These are phyloP conservation scores for Lepidocyrtinus sp. DNA, from an alignment of 2,888 invertebrate genomes.

Conservation along the genomic window DNA sequence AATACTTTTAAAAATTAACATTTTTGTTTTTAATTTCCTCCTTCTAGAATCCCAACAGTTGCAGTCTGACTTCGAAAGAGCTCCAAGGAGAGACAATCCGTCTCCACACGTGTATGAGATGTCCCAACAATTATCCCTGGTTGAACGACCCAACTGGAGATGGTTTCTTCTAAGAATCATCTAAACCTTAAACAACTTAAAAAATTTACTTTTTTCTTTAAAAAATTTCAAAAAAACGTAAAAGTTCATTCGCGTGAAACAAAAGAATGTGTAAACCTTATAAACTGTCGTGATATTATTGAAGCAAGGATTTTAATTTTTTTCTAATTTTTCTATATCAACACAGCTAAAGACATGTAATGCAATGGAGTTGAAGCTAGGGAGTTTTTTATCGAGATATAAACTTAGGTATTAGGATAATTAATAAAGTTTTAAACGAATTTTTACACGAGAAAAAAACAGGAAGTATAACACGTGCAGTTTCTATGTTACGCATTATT, in stretches of 20 bases:
- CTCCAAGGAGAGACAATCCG: constrained; percentile 95
- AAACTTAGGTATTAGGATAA: constrained; percentile 3
- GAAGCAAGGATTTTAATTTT: constrained; percentile 18
- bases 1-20: neutral
- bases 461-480: constrained; percentile 4
- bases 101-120: constrained; percentile 92
- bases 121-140: constrained; percentile 97
- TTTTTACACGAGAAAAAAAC: neutral
- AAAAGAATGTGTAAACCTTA: constrained; percentile 1
- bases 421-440: constrained; percentile 18
- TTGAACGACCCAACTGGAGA: constrained; percentile 93
- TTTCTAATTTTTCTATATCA: constrained; percentile 8
- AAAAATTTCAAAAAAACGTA: constrained; percentile 6
- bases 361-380: neutral
- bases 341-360: constrained; percentile 1
- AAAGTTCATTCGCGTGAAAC: constrained; percentile 13
- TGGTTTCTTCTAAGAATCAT: constrained; percentile 82
- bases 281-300: constrained; percentile 14
- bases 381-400: constrained; percentile 18
- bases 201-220: constrained; percentile 5
- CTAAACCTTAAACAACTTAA: neutral
- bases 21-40: constrained; percentile 12
- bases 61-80: constrained; percentile 93
- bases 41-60: constrained; percentile 80
- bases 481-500: constrained; percentile 1